Base-by-base conservation (phyloP, 2,888 invertebrate species). In the Idaea dimidiata region DNA sequence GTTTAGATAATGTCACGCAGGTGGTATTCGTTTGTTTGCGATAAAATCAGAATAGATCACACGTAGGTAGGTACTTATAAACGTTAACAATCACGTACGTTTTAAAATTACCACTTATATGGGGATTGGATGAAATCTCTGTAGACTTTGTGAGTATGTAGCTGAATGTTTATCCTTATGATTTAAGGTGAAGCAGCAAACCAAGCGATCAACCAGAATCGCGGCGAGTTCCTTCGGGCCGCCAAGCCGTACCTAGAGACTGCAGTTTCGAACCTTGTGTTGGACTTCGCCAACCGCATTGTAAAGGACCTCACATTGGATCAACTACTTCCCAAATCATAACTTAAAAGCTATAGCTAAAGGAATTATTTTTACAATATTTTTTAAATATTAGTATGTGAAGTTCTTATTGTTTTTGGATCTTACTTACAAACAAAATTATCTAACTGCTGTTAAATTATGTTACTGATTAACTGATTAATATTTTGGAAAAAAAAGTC, bases 191-290 rank as follows among this genome's bases (percentile, higher is more conserved):
- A 93, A 18, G 91, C 92, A n/a, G 89, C 93, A 0, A 95, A 95
- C 75, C 82, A 86, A 56, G 93, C 94, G 0, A 93, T 95, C 58
- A 94, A 95, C 75, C 89, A 93, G 72, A 95, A 95, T 75, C 93
- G 94, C 66, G 89, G 87, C 0, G 93, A 94, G 54, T 93, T 95
- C 74, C 76, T 94, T 8, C 84, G 82, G 33, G 89, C 93, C 0
- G 83, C 94, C 16, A 93, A 93, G 71, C 95, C 95, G 0, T 85
- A 93, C 61, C 80, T 95, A 1, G 94, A 95, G 77, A 88, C 79
- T 66, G 93, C 94, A 0, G 88, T 94, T 0, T 82, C 93, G 0
- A 86, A 85, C 4, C 80, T 94, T 0, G 83, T 95, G 16, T 76
- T 93, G 59, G 89, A 93, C 0, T 85, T 93, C 6, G 93, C 94